A percentile compares a stretch with the other conserved stretches of the same genome.
phyloP scores from a whole-genome alignment of 2,113 vertebrate species.

The Phalacrocorax carbo region DNA sequence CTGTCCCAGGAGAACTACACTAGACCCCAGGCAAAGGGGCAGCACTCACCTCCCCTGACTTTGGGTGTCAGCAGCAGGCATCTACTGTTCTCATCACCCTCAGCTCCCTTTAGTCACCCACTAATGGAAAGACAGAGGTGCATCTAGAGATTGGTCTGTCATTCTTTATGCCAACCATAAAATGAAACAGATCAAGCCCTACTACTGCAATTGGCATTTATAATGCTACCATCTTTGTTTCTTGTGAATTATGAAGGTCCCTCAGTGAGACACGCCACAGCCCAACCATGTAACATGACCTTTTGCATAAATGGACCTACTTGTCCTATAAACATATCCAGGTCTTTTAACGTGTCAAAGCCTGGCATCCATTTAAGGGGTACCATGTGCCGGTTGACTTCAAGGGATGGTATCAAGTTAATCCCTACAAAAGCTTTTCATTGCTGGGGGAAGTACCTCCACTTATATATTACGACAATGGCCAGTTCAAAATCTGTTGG shows the following conservation, averaged over 20 bases:
- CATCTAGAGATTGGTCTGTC: background rate
- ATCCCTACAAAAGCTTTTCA: background rate
- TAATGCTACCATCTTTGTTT: background rate
- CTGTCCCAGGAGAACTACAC: background rate
- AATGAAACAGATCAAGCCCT: background rate
- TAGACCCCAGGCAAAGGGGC: background rate
- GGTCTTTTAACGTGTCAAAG: fast-evolving
- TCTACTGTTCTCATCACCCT: background rate
- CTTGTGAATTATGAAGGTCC: background rate
- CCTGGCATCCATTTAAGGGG: background rate
- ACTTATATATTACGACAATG: background rate
- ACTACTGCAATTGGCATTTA: fast-evolving
- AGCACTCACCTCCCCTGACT: background rate
- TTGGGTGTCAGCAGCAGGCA: background rate
- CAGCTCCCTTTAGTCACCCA: fast-evolving
- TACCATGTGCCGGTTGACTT: background rate
- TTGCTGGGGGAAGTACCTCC: background rate
- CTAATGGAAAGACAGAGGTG: fast-evolving
- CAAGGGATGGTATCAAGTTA: background rate
- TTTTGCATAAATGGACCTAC: background rate
- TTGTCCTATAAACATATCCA: background rate
- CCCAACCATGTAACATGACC: background rate
- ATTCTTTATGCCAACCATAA: background rate
- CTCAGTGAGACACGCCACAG: background rate
- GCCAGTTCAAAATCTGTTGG: background rate